Evolutionary conservation across 2,797 vertebrate genomes (phyloP), one percentile per base, ranked within the genome.

Genomic region (Ptychadena robeensis): DNA sequence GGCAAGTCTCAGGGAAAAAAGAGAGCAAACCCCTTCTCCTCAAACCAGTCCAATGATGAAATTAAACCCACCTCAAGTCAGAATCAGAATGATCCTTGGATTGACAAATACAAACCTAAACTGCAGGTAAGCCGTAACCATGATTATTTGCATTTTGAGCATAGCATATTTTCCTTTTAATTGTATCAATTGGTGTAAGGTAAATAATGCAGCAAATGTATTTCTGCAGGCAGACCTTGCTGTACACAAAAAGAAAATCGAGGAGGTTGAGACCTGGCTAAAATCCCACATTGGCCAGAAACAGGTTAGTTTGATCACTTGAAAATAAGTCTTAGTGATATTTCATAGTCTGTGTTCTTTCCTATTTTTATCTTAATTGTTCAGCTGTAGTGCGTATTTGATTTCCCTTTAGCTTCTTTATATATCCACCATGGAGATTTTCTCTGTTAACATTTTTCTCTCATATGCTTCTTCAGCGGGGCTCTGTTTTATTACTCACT

Each of bases 241-340:
- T 38, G 96, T 98, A 69, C 97, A 99, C 89, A 98, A 96, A 90
- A 99, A 97, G 94, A 99, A 99, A 88, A 88, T 96, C 4, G 96
- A 98, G 84, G 97, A 98, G 89, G 96, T 98, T 86, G 96, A 98
- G 91, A 91, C 87, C 74, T 99, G 98, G 98, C 87, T 99, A 80
- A 96, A 89, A 89, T 28, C 4, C 7, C 90, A 95, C 65, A 30
- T 91, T 32, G 89, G 90, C 73, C 82, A 90, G 87, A 90, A 86
- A 73, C 91, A 94, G 91, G 95, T 96, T 12, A 48, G 78, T 76
- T 34, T 71, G 38, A 40, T 44, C 6, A 2, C 3, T 11, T 44
- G n/a, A n/a, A n/a, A n/a, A n/a, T n/a, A n/a, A n/a, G n/a, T n/a
- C n/a, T n/a, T n/a, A n/a, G n/a, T n/a, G n/a, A n/a, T n/a, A n/a